phyloP scores from a whole-genome alignment of 2,113 vertebrate species.

The Sciurus niger region DNA sequence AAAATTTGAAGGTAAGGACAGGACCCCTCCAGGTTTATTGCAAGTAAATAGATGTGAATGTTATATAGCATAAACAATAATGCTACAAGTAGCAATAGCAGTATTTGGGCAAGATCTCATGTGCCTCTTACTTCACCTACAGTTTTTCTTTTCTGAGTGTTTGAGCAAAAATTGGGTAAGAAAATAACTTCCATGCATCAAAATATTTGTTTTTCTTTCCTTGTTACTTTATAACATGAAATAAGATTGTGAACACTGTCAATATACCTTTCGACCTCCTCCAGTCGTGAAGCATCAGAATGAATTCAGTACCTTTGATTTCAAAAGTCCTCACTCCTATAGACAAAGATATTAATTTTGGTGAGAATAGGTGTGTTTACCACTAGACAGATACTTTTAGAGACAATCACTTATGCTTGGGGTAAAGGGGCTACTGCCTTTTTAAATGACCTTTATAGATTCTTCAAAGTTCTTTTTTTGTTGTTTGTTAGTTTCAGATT shows the following conservation, averaged over 20 bases:
- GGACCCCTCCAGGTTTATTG: not conserved
- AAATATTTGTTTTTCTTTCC: slow-evolving; percentile 38
- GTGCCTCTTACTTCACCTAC: not conserved
- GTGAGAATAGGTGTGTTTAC: not conserved
- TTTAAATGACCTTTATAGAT: not conserved
- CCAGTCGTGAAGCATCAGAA: not conserved
- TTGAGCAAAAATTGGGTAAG: not conserved
- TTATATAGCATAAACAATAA: not conserved
- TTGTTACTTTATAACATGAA: not conserved
- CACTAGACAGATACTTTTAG: not conserved
- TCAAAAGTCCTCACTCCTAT: not conserved
- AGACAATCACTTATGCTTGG: not conserved
- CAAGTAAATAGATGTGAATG: not conserved
- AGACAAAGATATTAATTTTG: not conserved
- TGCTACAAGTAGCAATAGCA: not conserved
- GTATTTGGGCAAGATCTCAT: not conserved
- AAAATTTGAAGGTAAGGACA: not conserved
- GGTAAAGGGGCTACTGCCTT: not conserved
- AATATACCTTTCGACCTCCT: not conserved
- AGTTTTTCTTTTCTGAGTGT: not conserved
- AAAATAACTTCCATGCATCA: not conserved
- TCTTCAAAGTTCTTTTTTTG: not conserved
- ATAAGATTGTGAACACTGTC: not conserved
- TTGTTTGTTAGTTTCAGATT: not conserved
- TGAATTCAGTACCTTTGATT: slow-evolving; percentile 47